Evolutionary conservation across 2,113 vertebrate species (phyloP).

Genomic region (Oryzias javanicus): DNA sequence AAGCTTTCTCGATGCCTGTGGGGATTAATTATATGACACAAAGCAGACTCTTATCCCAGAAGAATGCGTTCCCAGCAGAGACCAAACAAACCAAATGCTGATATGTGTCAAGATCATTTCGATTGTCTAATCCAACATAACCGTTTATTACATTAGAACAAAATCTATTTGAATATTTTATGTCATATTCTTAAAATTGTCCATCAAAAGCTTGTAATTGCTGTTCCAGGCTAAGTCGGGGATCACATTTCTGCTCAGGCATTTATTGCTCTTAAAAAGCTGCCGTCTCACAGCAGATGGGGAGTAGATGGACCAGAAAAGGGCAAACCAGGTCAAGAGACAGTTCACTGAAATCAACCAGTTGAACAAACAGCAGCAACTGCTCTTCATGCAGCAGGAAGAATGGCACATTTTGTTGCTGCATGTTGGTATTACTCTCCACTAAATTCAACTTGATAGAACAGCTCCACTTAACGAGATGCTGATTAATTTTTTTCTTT

Average conservation of each 20-base stretch:
- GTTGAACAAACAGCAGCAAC: background rate
- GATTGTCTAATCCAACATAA: no score
- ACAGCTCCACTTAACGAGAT: background rate
- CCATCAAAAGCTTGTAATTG: background rate
- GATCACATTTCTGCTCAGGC: constrained; percentile 3
- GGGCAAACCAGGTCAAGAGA: background rate
- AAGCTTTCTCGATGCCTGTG: background rate
- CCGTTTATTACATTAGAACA: no score
- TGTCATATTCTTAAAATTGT: background rate
- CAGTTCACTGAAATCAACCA: background rate
- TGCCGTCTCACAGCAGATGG: constrained; percentile 22
- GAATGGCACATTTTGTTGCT: no score
- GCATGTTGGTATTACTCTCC: no score
- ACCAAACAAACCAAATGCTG: constrained; percentile 10
- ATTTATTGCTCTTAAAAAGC: constrained; percentile 43
- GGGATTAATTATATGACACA: constrained; percentile 33
- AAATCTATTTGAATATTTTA: no score
- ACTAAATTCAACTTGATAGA: no score
- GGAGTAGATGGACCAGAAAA: constrained; percentile 11
- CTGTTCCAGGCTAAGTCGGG: constrained; percentile 12
- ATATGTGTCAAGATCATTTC: background rate
- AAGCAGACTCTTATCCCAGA: constrained; percentile 12
- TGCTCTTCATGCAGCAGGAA: background rate
- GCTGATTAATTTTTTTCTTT: constrained; percentile 6
- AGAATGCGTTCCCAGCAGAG: constrained; percentile 9